Base-by-base conservation (phyloP, 2,113 vertebrate genomes). In the Elanus axillaris region DNA sequence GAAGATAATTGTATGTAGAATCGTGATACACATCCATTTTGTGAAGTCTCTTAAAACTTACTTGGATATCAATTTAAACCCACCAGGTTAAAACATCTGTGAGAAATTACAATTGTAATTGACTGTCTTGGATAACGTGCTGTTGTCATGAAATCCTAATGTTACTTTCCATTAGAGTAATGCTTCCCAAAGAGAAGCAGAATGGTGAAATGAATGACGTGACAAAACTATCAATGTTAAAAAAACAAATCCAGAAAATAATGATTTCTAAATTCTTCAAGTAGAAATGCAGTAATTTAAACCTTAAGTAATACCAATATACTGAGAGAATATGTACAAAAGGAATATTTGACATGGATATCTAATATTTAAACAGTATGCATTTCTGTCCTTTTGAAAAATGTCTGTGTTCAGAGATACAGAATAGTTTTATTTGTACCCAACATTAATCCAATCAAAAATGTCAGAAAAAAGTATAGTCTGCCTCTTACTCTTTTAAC, bases 31-130 rank as follows among this genome's bases (percentile, higher is more conserved):
- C 82, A 68, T 93, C 53, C 73, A 56, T 95, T 97, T 45, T 13
- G 7, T 52, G 85, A 82, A 93, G 42, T 93, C 73, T 93, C 86
- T 69, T 56, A 88, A 89, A 93, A 91, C 59, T 89, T 82, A 15
- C 38, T 53, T 25, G 45, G 71, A 87, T 96, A 94, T 75, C 91
- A 93, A 64, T 96, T 90, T 73, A 86, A 97, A 79, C 71, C 40
- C 86, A 69, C 59, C 1, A 1, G 48, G n/a, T 81, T 95, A 93
- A 96, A 94, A 87, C 88, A 93, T 86, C 64, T 93, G 87, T 79
- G 67, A 95, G 89, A 95, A 97, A 97, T 92, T 92, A 93, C 91
- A 78, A 16, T 83, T 60, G 86, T 73, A 97, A 98, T 97, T 13
- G 1, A 88, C 53, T 95, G 66, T 38, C 45, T 93, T 85, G 74